Evolutionary conservation across 92 coral and sea anemone genomes (phyloP).

Genomic region (Bergia puertoricense): DNA sequence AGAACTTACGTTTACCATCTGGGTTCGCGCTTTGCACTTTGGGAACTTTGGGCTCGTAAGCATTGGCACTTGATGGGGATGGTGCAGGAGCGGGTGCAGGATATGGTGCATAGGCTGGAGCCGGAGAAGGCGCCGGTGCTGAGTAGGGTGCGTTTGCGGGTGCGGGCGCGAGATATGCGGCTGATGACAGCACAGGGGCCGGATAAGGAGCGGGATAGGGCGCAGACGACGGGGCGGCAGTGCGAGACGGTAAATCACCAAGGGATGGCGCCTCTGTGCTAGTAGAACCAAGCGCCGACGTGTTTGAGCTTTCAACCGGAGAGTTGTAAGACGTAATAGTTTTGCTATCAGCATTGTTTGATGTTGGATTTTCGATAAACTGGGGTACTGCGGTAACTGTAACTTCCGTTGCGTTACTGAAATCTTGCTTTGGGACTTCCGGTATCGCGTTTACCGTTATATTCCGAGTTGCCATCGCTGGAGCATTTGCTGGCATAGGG

Average conservation of each 20-base stretch:
- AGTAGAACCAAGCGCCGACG: constrained; percentile 19
- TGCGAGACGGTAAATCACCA: constrained; percentile 54
- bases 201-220: constrained; percentile 39
- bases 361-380: neutral
- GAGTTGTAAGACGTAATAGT: constrained; percentile 22
- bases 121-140: constrained; percentile 45
- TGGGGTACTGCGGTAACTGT: constrained; percentile 35
- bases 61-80: constrained; percentile 38
- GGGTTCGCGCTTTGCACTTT: constrained; percentile 29
- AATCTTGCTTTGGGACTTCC: neutral
- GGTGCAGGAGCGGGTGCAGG: constrained; percentile 68
- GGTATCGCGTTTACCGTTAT: constrained; percentile 34
- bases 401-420: neutral
- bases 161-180: constrained; percentile 50
- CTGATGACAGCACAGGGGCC: constrained; percentile 45
- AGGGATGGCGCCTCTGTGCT: constrained; percentile 41
- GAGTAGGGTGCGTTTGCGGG: constrained; percentile 60
- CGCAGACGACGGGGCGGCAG: constrained; percentile 43
- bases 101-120: constrained; percentile 63
- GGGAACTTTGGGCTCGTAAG: constrained; percentile 17
- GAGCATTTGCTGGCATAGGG: neutral
- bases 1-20: constrained; percentile 32
- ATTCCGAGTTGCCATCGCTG: constrained; percentile 20
- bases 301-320: neutral
- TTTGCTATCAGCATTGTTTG: constrained; percentile 19